phyloP scores from a whole-genome alignment of 1,140 invertebrate species.

The Drosophila watanabei region DNA sequence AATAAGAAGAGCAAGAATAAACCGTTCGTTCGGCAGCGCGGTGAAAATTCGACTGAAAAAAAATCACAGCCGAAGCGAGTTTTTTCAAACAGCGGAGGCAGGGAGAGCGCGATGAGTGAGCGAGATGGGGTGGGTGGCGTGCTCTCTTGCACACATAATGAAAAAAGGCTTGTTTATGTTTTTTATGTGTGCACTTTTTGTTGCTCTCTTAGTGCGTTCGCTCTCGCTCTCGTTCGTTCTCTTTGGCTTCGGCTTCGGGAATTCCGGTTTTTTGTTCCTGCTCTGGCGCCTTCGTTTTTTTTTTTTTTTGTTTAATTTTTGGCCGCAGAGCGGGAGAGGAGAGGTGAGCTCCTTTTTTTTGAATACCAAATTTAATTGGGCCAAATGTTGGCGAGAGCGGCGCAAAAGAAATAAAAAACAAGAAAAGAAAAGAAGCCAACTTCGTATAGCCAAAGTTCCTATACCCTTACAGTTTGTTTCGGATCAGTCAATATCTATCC shows the following conservation, averaged over 20 bases:
- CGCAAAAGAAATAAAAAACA: slow-evolving; percentile 11
- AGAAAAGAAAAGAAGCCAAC: background rate
- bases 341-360: slow-evolving; percentile 41
- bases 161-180: slow-evolving; percentile 81
- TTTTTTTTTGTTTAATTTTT: slow-evolving; percentile 19
- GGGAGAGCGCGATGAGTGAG: slow-evolving; percentile 53
- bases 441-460: background rate
- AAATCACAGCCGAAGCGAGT: slow-evolving; percentile 67
- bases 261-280: slow-evolving; percentile 66
- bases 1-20: slow-evolving; percentile 49
- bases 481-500: background rate
- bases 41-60: slow-evolving; percentile 73
- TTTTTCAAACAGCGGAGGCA: slow-evolving; percentile 49
- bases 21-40: slow-evolving; percentile 40
- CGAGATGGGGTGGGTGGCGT: slow-evolving; percentile 33
- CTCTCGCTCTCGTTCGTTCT: slow-evolving; percentile 36
- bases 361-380: slow-evolving; percentile 53
- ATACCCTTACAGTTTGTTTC: background rate
- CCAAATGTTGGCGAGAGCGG: slow-evolving; percentile 39
- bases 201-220: slow-evolving; percentile 24
- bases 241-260: slow-evolving; percentile 32
- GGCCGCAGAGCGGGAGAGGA: slow-evolving; percentile 16
- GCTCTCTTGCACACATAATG: slow-evolving; percentile 41
- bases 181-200: slow-evolving; percentile 72
- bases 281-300: slow-evolving; percentile 11